Percentiles rank a stretch among this genome's conserved stretches.
These are phyloP conservation scores for Galerucella calmariensis DNA, from an alignment of 2,888 invertebrate genomes.

Conservation along the genomic window DNA sequence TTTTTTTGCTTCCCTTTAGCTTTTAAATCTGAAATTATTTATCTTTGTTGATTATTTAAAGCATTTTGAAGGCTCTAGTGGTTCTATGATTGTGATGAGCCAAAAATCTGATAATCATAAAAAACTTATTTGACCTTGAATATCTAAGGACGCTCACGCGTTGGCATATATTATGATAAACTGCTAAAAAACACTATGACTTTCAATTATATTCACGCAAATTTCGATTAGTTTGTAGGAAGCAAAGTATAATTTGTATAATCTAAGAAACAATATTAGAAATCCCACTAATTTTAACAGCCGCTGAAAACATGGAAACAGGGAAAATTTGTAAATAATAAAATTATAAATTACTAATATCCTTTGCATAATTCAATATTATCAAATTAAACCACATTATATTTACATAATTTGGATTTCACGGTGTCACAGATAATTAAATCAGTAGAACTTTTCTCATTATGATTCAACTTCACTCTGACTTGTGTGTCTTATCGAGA, in stretches of 20 bases:
- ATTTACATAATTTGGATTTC: conserved; percentile 58
- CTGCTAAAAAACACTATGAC: background rate
- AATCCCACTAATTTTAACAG: conserved; percentile 9
- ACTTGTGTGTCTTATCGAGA: conserved; percentile 50
- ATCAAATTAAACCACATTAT: conserved; percentile 55
- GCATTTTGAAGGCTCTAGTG: too few species aligned
- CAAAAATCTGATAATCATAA: too few species aligned
- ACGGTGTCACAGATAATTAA: conserved; percentile 57
- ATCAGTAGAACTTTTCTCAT: conserved; percentile 57
- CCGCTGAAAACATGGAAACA: background rate
- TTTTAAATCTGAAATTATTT: too few species aligned
- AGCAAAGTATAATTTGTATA: background rate
- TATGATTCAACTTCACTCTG: conserved; percentile 50
- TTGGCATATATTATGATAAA: too few species aligned
- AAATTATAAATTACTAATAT: conserved; percentile 44
- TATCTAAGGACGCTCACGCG: too few species aligned
- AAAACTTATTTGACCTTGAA: too few species aligned
- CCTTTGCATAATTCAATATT: conserved; percentile 56
- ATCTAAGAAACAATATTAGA: background rate
- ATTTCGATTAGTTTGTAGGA: background rate
- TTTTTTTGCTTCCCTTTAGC: too few species aligned
- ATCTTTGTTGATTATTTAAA: too few species aligned
- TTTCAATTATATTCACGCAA: background rate
- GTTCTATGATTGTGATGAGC: too few species aligned
- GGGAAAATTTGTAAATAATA: conserved; percentile 23